phyloP scores from a whole-genome alignment of 2,888 invertebrate species.

The Patella ulyssiponensis region DNA sequence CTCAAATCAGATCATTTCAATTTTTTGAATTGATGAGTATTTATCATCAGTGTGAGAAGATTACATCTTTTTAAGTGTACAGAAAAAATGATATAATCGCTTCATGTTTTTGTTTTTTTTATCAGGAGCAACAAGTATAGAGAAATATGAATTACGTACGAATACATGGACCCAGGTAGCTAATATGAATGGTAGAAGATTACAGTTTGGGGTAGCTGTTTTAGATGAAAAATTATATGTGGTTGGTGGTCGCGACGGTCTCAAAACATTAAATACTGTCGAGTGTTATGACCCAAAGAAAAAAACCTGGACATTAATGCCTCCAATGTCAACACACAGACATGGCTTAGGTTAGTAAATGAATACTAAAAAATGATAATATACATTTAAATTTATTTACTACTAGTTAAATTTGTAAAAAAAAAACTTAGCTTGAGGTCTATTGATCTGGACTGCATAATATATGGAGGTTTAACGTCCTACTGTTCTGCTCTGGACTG shows the following conservation, averaged over 20 bases:
- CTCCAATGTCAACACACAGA: conserved; percentile 91
- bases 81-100: too few relatives aligned
- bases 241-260: conserved; percentile 92
- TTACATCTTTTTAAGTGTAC: too few relatives aligned
- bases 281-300: conserved; percentile 74
- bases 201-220: conserved; percentile 93
- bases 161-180: conserved; percentile 85
- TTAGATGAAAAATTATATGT: conserved; percentile 81
- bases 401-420: too few relatives aligned
- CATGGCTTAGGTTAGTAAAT: conserved; percentile 73
- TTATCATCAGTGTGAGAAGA: too few relatives aligned
- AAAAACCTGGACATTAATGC: conserved; percentile 83
- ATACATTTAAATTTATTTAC: too few relatives aligned
- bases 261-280: conserved; percentile 82
- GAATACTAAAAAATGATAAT: too few relatives aligned
- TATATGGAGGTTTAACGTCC: too few relatives aligned
- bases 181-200: conserved; percentile 84
- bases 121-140: conserved; percentile 88
- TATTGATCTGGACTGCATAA: too few relatives aligned
- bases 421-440: too few relatives aligned
- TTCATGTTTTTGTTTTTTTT: conserved; percentile 1
- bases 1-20: too few relatives aligned
- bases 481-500: too few relatives aligned
- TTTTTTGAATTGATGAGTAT: too few relatives aligned
- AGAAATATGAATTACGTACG: conserved; percentile 88